Evolutionary conservation across 2,113 vertebrate species (phyloP), one percentile per base, ranked within the genome.

Genomic region (Sardina pilchardus): DNA sequence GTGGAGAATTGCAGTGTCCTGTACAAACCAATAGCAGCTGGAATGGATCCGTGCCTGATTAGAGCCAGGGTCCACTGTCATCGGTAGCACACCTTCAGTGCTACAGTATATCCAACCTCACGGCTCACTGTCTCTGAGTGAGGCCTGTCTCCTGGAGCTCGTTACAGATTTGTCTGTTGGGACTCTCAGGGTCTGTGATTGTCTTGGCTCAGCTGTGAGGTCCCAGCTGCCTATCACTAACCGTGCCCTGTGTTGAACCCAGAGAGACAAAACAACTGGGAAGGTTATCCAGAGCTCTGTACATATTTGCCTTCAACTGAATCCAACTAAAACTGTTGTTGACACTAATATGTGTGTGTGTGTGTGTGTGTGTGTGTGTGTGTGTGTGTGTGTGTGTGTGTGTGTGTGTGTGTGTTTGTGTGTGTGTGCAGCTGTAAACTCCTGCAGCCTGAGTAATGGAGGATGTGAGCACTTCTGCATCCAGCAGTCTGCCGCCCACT

Each of bases 401-500:
- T 59, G 53, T 59, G 21, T 24, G 9, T 34, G 43, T 83, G 26
- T 86, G 24, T 82, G 26, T 82, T 0, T 0, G 26, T 82, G 84
- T 85, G 83, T 24, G 39, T 34, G 43, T 83, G 0, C 5, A 99
- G 98, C 95, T 0, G 84, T 97, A 82, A 94, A 92, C 89, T 94
- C 97, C 0, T 99, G 97, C 0, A 81, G 95, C 12, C 80, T 97
- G 85, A 94, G 95, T 89, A 99, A 98, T 0, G 98, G 98, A 0
- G 97, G 98, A 88, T 99, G 98, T 0, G 96, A 99, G 81, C 98
- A 99, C 7, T 89, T 94, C 86, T 99, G 97, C 0, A 87, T 97
- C 81, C 97, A 97, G 94, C 94, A 98, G 92, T 96, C 95, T 0
- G 88, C 88, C 2, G 89, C 92, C 0, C 95, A 95, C 88, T 96